A percentile compares a stretch with the other conserved stretches of the same genome.
These are phyloP conservation scores for Valencia hispanica DNA, from an alignment of 2,797 vertebrate genomes.

Conservation along the genomic window DNA sequence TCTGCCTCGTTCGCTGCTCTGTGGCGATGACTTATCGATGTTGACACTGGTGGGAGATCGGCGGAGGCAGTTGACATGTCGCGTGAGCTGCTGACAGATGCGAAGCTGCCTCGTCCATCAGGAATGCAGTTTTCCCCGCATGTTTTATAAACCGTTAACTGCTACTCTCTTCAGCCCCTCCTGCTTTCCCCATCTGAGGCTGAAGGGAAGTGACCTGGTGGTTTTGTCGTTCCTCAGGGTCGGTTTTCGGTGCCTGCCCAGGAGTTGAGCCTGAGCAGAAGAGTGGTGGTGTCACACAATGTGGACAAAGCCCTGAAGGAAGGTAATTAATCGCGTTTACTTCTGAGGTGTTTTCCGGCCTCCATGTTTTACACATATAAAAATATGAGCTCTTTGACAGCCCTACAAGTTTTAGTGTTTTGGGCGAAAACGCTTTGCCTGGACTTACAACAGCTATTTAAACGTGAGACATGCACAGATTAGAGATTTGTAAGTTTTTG, in stretches of 20 bases:
- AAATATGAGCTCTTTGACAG: neutral
- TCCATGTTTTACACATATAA: no score
- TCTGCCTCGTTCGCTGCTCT: constrained; percentile 5
- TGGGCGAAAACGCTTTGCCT: neutral
- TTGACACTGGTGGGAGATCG: constrained; percentile 37
- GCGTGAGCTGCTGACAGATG: constrained; percentile 8
- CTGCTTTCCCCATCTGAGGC: neutral
- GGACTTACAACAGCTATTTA: neutral
- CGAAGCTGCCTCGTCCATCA: constrained; percentile 9
- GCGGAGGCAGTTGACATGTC: constrained; percentile 31
- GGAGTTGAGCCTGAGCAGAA: constrained; percentile 85
- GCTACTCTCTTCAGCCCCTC: neutral
- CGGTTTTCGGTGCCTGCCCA: constrained; percentile 79
- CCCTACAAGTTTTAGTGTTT: neutral
- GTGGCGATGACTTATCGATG: constrained; percentile 51
- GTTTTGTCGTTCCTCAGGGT: constrained; percentile 76
- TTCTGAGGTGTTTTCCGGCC: neutral
- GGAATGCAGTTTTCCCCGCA: constrained; percentile 12
- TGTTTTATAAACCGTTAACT: neutral
- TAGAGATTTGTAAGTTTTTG: neutral
- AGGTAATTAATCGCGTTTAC: constrained; percentile 78
- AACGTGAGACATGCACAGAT: no score
- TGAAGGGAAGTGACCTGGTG: constrained; percentile 11
- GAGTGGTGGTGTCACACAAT: constrained; percentile 93
- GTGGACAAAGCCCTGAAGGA: constrained; percentile 97